Conservation (phyloP, 2,113 vertebrate genomes). For the Triplophysa rosa region DNA sequence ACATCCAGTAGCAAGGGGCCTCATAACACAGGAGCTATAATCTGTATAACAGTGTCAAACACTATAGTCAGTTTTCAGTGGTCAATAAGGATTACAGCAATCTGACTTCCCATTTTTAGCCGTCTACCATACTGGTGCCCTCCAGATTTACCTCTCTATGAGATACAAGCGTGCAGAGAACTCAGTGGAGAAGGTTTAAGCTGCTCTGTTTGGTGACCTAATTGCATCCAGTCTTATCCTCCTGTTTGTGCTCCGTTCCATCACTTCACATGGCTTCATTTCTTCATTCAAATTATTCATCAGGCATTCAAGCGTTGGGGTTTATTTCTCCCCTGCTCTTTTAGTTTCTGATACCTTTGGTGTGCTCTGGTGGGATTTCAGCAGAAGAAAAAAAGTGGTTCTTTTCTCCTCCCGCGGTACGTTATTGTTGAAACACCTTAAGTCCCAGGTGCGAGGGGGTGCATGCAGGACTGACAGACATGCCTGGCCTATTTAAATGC, state of each 20-base stretch:
- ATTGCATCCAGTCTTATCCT: conserved; percentile 77
- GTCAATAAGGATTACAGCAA: neutral
- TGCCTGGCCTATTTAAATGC: conserved; percentile 81
- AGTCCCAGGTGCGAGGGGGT: conserved; percentile 75
- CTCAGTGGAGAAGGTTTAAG: conserved; percentile 28
- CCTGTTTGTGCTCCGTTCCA: conserved; percentile 68
- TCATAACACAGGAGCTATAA: too few species aligned
- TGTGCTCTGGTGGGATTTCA: conserved; percentile 80
- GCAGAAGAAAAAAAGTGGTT: conserved; percentile 68
- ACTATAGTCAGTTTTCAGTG: neutral
- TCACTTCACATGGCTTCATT: conserved; percentile 77
- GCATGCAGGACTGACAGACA: conserved; percentile 73
- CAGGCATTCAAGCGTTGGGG: conserved; percentile 66
- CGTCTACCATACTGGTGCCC: conserved; percentile 3
- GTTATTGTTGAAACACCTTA: conserved; percentile 83
- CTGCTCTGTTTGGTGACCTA: conserved; percentile 74
- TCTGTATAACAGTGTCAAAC: too few species aligned
- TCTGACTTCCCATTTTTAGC: neutral
- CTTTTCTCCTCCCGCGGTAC: conserved; percentile 62
- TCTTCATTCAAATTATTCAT: conserved; percentile 81
- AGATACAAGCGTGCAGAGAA: conserved; percentile 8
- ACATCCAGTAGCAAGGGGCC: too few species aligned
- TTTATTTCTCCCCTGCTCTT: conserved; percentile 76
- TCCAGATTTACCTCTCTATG: conserved; percentile 2
- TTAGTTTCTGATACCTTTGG: conserved; percentile 77